phyloP scores from a whole-genome alignment of 2,797 vertebrate species.

The Margarornis squamiger region DNA sequence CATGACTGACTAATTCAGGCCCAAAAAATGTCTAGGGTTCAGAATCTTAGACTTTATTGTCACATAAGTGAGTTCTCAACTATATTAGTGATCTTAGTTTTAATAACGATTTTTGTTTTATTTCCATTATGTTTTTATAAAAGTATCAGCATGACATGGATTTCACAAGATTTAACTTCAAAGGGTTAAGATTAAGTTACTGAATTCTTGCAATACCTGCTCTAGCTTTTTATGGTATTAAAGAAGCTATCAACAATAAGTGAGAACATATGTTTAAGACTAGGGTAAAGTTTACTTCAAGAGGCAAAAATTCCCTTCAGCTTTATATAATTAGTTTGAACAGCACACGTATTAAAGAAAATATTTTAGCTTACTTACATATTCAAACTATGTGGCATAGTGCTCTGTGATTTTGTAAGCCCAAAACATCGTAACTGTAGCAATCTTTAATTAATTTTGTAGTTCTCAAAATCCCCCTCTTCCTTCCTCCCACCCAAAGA shows the following conservation, averaged over 20 bases:
- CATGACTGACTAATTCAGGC: neutral
- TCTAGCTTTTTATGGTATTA: slow-evolving; percentile 29
- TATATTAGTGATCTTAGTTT: neutral
- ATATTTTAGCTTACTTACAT: slow-evolving; percentile 16
- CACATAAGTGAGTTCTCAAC: neutral
- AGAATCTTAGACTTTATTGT: neutral
- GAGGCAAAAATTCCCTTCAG: slow-evolving; percentile 39
- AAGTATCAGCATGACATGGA: slow-evolving; percentile 25
- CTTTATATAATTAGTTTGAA: slow-evolving; percentile 32
- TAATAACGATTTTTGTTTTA: neutral
- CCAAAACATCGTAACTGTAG: neutral
- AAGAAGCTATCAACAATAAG: slow-evolving; percentile 55
- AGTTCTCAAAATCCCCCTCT: slow-evolving; percentile 19
- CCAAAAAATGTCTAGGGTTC: neutral
- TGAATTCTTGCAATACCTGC: slow-evolving; percentile 56
- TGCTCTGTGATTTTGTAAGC: slow-evolving; percentile 2
- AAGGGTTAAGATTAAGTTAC: slow-evolving; percentile 59
- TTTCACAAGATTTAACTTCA: slow-evolving; percentile 41
- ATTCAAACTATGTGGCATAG: neutral
- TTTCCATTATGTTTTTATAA: slow-evolving; percentile 23
- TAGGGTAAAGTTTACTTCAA: slow-evolving; percentile 38
- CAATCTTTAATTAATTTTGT: neutral
- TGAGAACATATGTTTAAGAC: slow-evolving; percentile 52
- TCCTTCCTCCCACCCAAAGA: neutral
- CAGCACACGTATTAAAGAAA: neutral